A percentile compares a stretch with the other conserved stretches of the same genome.
phyloP scores from a whole-genome alignment of 2,797 vertebrate species.

The Acanthurus tractus region DNA sequence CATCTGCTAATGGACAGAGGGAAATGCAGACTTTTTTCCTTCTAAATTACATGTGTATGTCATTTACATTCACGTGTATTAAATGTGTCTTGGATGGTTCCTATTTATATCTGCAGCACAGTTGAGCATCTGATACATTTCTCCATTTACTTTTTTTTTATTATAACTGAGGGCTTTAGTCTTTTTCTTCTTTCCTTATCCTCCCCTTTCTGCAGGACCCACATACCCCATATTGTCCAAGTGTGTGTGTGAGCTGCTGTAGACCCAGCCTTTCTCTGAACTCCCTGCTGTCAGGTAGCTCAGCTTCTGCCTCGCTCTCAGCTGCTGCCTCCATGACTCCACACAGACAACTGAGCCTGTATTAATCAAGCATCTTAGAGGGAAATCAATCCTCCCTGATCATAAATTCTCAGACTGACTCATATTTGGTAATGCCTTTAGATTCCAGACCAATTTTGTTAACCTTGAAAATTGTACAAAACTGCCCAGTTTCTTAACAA shows the following conservation, averaged over 20 bases:
- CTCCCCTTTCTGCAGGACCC: not conserved
- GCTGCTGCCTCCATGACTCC: conserved; percentile 5
- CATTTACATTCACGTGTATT: not conserved
- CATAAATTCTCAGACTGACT: not conserved
- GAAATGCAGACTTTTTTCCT: too few relatives aligned
- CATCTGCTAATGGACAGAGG: too few relatives aligned
- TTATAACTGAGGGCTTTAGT: too few relatives aligned
- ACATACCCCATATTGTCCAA: conserved; percentile 1
- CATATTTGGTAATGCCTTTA: not conserved
- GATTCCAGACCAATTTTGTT: not conserved
- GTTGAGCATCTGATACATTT: not conserved
- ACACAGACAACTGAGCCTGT: not conserved
- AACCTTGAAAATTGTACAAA: not conserved
- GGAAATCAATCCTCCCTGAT: conserved; percentile 10
- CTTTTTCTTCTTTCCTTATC: not conserved
- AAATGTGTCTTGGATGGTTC: not conserved
- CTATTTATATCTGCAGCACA: not conserved
- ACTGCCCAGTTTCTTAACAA: not conserved
- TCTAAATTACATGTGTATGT: not conserved
- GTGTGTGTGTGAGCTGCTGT: not conserved
- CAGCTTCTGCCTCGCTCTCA: conserved; percentile 5
- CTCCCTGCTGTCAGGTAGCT: conserved; percentile 15
- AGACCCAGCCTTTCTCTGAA: not conserved
- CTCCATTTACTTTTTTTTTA: too few relatives aligned
- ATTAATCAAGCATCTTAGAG: conserved; percentile 6